phyloP scores from a whole-genome alignment of 1,140 invertebrate genomes.

The Magallana angulata region DNA sequence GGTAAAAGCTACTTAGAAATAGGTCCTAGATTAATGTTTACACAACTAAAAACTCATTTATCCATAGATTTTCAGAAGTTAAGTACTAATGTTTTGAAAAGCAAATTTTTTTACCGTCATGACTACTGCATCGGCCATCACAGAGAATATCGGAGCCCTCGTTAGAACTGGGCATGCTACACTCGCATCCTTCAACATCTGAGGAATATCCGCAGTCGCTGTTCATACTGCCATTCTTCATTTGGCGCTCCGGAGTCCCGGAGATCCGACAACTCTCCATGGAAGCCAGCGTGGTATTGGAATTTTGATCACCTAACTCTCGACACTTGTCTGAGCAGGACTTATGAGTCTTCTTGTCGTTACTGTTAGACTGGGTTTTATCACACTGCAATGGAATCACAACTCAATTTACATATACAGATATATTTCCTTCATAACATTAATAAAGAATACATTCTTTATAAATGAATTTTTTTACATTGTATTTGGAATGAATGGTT shows the following conservation, averaged over 20 bases:
- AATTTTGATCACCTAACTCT: slow-evolving; percentile 64
- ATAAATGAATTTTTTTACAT: too few relatives aligned
- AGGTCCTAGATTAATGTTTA: too few relatives aligned
- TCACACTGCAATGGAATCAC: slow-evolving; percentile 60
- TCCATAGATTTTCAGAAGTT: too few relatives aligned
- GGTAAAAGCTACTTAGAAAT: too few relatives aligned
- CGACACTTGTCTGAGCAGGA: slow-evolving; percentile 52
- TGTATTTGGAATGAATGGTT: too few relatives aligned
- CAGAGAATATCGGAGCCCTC: slow-evolving; percentile 74
- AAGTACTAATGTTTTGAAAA: too few relatives aligned
- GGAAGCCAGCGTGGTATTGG: slow-evolving; percentile 65
- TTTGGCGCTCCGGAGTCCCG: slow-evolving; percentile 5
- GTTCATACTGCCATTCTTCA: slow-evolving; percentile 56
- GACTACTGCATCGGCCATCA: slow-evolving; percentile 68
- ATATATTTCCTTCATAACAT: too few relatives aligned
- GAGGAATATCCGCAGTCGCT: slow-evolving; percentile 77
- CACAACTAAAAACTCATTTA: too few relatives aligned
- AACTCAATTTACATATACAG: not conserved
- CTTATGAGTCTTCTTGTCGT: slow-evolving; percentile 35
- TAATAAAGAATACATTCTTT: too few relatives aligned
- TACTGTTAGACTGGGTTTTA: slow-evolving; percentile 42
- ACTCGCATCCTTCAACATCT: slow-evolving; percentile 76
- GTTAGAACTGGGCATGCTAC: slow-evolving; percentile 75
- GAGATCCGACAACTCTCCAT: slow-evolving; percentile 63
- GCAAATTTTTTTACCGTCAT: slow-evolving; percentile 61